Evolutionary conservation across 1,140 invertebrate species (phyloP).

Genomic region (Caenorhabditis inopinata): DNA sequence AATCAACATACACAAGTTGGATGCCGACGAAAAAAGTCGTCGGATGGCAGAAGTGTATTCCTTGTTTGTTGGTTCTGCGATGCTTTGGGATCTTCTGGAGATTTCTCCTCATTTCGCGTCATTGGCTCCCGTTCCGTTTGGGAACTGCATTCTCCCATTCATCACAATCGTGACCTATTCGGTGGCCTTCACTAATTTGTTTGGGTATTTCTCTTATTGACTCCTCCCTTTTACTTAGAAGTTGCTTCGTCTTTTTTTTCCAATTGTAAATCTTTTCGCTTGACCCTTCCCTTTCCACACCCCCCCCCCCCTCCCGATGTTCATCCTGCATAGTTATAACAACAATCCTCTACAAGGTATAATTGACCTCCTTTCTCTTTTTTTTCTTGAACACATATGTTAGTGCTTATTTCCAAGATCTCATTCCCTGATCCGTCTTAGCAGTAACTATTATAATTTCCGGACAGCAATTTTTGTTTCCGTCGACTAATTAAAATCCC

Average conservation of each 20-base stretch:
- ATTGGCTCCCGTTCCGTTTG: not conserved
- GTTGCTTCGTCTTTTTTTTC: slow-evolving; percentile 13
- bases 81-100: not conserved
- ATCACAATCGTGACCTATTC: not conserved
- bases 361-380: slow-evolving; percentile 16
- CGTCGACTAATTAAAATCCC: too few relatives aligned
- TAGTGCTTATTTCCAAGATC: not conserved
- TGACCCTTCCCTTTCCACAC: not conserved
- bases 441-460: too few relatives aligned
- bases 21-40: slow-evolving; percentile 1
- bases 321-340: slow-evolving; percentile 5
- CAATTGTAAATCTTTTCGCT: not conserved
- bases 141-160: slow-evolving; percentile 3
- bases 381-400: not conserved
- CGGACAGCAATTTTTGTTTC: too few relatives aligned
- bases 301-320: not conserved
- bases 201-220: not conserved
- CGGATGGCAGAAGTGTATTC: slow-evolving; percentile 2
- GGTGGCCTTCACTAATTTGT: slow-evolving; percentile 20
- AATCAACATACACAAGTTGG: slow-evolving; percentile 6
- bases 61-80: not conserved
- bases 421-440: too few relatives aligned
- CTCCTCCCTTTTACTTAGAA: slow-evolving; percentile 24
- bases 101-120: not conserved
- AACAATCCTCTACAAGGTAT: not conserved